Conservation (phyloP, 2,797 vertebrate genomes). For the Crenichthys baileyi region DNA sequence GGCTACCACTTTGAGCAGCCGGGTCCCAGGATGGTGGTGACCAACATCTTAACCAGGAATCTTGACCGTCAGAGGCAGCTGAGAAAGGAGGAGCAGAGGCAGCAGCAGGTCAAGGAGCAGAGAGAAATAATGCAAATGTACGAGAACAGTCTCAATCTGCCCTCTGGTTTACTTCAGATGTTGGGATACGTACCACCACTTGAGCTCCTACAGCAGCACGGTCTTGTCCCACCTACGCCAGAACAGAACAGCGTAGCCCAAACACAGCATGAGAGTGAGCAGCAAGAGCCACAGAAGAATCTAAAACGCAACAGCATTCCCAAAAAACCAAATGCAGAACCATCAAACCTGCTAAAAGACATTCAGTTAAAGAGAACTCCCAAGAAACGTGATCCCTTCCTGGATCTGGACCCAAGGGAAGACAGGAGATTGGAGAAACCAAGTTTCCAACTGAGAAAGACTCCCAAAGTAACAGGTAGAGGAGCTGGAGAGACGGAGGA, state of each 20-base stretch:
- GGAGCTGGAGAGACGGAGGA: slow-evolving; percentile 51
- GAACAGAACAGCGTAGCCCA: slow-evolving; percentile 12
- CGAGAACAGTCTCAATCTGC: slow-evolving; percentile 88
- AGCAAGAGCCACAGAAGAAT: slow-evolving; percentile 52
- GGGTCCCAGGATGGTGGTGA: slow-evolving; percentile 97
- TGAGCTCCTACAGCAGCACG: slow-evolving; percentile 70
- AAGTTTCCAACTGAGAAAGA: slow-evolving; percentile 76
- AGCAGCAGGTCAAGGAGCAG: slow-evolving; percentile 89
- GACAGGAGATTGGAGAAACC: slow-evolving; percentile 58
- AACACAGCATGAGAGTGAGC: slow-evolving; percentile 26
- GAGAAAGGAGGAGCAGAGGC: slow-evolving; percentile 90
- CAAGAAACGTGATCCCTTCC: slow-evolving; percentile 80
- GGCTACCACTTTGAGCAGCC: slow-evolving; percentile 97
- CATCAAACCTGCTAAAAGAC: slow-evolving; percentile 76
- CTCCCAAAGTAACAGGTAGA: slow-evolving; percentile 49
- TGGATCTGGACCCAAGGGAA: slow-evolving; percentile 71
- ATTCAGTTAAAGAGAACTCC: slow-evolving; percentile 86
- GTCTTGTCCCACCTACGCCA: slow-evolving; percentile 51
- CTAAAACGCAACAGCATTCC: slow-evolving; percentile 49
- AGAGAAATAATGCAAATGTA: slow-evolving; percentile 87
- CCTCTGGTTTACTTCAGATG: slow-evolving; percentile 90
- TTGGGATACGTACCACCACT: slow-evolving; percentile 84
- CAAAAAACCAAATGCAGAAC: slow-evolving; percentile 49
- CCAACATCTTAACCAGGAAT: slow-evolving; percentile 94
- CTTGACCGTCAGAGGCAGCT: slow-evolving; percentile 92